Base-by-base conservation (phyloP, 1,140 invertebrate species). In the Reticulitermes speratus region DNA sequence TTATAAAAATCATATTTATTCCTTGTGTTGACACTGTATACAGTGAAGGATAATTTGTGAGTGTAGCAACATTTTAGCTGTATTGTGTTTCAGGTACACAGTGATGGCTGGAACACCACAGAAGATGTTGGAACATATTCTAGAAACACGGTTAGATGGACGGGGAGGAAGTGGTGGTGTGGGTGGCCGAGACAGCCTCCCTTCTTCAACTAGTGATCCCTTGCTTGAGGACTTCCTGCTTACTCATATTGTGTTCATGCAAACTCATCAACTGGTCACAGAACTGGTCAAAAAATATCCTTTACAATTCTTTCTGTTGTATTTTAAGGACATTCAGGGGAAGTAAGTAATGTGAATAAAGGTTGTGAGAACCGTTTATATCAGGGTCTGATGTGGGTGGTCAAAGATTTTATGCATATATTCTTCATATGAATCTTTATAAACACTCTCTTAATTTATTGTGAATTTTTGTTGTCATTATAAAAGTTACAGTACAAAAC, bases 211-310 rank as follows among this genome's bases (percentile, higher is more conserved):
- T 11, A 91, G 90, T 14, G 96, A 96, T 91, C 94, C 94, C 85
- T 96, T 97, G 89, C 91, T 97, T 75, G 96, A 97, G 89, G 96
- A 97, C 91, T 97, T 97, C 90, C 92, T 97, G 81, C 91, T 97
- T 25, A 97, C 97, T n/a, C 96, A 97, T 90, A 95, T 96, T 85
- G 95, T 97, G 84, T 97, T 96, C 91, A 96, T 97, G 93, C 95
- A 96, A 23, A 95, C 94, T 84, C 94, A 96, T 87, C 93, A 95
- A 87, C 91, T 97, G 84, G 95, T 96, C 89, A 93, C 94, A 81
- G 95, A 96, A 90, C 92, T 97, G 75, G 93, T 95, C 88, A 95
- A 93, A 92, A 94, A 95, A 94, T 96, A 95, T 95, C 94, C 94
- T 94, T 95, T 94, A 92, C 87, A 88, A 86, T 44, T 48, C 9